These are phyloP conservation scores for Acromyrmex heyeri DNA, from an alignment of 1,140 invertebrate species.

Conservation along the genomic window DNA sequence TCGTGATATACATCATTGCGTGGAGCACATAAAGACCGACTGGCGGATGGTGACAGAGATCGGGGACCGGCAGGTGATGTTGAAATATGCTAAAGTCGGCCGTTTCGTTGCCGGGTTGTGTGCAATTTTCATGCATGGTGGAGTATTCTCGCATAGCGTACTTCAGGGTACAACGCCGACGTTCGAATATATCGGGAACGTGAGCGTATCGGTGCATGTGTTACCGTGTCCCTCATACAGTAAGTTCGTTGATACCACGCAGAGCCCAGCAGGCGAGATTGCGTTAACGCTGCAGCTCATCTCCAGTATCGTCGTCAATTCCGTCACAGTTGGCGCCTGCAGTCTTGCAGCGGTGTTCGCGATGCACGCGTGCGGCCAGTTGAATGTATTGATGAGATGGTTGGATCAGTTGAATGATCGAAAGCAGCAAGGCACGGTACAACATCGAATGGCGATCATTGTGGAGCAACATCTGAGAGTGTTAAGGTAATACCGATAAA, in stretches of 20 bases:
- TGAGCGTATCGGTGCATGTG: conserved; percentile 40
- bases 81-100: conserved; percentile 48
- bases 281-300: conserved; percentile 43
- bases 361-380: conserved; percentile 71
- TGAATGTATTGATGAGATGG: conserved; percentile 56
- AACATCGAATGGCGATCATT: conserved; percentile 50
- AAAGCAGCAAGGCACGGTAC: neutral
- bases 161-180: conserved; percentile 4
- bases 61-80: conserved; percentile 65
- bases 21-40: conserved; percentile 58
- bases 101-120: conserved; percentile 57
- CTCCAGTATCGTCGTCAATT: conserved; percentile 47
- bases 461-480: conserved; percentile 74
- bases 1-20: conserved; percentile 46
- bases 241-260: conserved; percentile 40
- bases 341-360: conserved; percentile 69
- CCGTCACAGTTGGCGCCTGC: conserved; percentile 58
- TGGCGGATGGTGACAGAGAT: conserved; percentile 33
- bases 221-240: conserved; percentile 47
- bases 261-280: conserved; percentile 51
- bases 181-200: conserved; percentile 49
- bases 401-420: neutral
- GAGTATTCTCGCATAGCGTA: conserved; percentile 53
- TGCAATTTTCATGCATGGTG: conserved; percentile 64
- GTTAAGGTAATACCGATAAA: conserved; percentile 63